phyloP scores from a whole-genome alignment of 2,888 invertebrate species.

The Cyclophora albipunctata region DNA sequence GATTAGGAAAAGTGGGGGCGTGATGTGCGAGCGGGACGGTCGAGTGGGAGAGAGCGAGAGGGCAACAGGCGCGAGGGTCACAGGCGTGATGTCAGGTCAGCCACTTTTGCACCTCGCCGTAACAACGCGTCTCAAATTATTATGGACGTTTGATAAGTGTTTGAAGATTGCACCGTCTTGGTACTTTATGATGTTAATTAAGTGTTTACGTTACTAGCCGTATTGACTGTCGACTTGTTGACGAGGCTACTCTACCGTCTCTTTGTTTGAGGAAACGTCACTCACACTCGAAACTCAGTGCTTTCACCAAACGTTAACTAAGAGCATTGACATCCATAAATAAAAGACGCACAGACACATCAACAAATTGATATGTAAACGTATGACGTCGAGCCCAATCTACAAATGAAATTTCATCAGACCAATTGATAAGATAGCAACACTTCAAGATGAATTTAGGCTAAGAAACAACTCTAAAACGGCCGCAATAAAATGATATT shows the following conservation, averaged over 20 bases:
- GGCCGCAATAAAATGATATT: conserved; percentile 62
- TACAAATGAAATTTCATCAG: conserved; percentile 38
- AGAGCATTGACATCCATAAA: conserved; percentile 35
- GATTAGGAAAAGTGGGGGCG: conserved; percentile 72
- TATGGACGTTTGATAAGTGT: conserved; percentile 76
- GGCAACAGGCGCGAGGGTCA: conserved; percentile 58
- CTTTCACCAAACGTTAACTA: conserved; percentile 36
- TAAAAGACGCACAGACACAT: conserved; percentile 24
- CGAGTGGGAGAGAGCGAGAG: conserved; percentile 43
- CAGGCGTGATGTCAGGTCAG: conserved; percentile 77
- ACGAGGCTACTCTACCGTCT: conserved; percentile 21
- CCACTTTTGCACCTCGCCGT: conserved; percentile 76
- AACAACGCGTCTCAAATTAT: conserved; percentile 77
- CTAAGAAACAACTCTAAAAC: conserved; percentile 46
- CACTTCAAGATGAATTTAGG: conserved; percentile 44
- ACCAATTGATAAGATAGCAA: conserved; percentile 42
- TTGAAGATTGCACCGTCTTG: conserved; percentile 68
- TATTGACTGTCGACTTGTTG: conserved; percentile 44
- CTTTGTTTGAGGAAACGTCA: conserved; percentile 45
- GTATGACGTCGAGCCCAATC: conserved; percentile 28
- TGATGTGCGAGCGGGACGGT: conserved; percentile 62
- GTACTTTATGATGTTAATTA: conserved; percentile 73
- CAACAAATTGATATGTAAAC: conserved; percentile 24
- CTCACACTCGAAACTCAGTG: conserved; percentile 35
- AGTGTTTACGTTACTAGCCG: conserved; percentile 56